These are phyloP conservation scores for Gryllus longicercus DNA, from an alignment of 2,888 invertebrate genomes.

Conservation along the genomic window DNA sequence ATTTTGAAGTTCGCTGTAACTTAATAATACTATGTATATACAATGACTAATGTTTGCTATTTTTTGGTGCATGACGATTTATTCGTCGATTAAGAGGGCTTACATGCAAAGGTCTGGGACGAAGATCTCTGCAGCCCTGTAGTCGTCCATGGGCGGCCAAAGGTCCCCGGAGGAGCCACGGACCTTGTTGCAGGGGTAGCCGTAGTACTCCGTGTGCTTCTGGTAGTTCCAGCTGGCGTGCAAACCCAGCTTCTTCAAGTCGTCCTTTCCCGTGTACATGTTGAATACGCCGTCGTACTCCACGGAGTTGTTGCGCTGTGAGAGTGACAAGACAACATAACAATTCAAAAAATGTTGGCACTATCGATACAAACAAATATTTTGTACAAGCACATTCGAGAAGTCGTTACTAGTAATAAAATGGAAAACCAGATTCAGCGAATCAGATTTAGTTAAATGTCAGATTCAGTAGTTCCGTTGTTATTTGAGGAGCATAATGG, in stretches of 20 bases:
- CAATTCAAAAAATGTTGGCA: too few relatives aligned
- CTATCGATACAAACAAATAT: too few relatives aligned
- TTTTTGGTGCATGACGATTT: too few relatives aligned
- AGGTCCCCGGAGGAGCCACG: constrained; percentile 77
- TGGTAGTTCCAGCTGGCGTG: constrained; percentile 69
- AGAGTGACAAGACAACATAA: neutral
- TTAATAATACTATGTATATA: too few relatives aligned
- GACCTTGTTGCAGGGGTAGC: constrained; percentile 57
- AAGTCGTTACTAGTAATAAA: too few relatives aligned
- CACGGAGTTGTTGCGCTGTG: constrained; percentile 71
- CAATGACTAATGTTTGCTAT: too few relatives aligned
- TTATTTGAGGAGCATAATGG: too few relatives aligned
- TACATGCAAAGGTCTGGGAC: constrained; percentile 71
- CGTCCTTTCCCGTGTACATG: constrained; percentile 65
- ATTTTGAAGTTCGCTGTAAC: too few relatives aligned
- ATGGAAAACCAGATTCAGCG: too few relatives aligned
- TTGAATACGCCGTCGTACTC: constrained; percentile 72
- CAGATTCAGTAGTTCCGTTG: too few relatives aligned
- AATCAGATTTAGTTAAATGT: too few relatives aligned
- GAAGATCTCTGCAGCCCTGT: constrained; percentile 59
- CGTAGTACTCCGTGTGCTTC: constrained; percentile 53
- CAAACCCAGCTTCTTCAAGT: constrained; percentile 63
- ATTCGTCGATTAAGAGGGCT: neutral
- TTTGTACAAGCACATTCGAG: too few relatives aligned
- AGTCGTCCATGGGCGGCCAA: constrained; percentile 63